Conservation (phyloP, 2,113 vertebrate genomes). For the Sarotherodon lohbergeri region DNA sequence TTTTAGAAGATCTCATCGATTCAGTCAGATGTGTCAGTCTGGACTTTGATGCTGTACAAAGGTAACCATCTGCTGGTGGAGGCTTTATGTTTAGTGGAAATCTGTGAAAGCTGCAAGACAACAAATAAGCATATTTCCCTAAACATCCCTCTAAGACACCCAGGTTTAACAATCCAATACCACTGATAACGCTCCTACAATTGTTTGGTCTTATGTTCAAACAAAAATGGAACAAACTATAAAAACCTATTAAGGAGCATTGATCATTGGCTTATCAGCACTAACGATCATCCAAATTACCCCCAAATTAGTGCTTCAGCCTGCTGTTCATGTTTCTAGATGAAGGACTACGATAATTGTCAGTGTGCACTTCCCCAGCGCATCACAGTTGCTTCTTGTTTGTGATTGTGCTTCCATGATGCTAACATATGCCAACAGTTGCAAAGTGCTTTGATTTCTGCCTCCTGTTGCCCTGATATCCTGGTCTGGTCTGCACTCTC, state of each 20-base stretch:
- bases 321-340: background rate
- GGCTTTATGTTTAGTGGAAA: background rate
- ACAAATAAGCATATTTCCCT: background rate
- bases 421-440: slow-evolving; percentile 23
- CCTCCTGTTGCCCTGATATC: background rate
- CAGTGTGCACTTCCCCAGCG: background rate
- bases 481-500: background rate
- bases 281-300: background rate
- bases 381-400: background rate
- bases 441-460: background rate
- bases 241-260: background rate
- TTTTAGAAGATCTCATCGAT: background rate
- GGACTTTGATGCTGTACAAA: background rate
- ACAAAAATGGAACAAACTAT: background rate
- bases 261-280: background rate
- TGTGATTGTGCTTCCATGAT: background rate
- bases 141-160: background rate
- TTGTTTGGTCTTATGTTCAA: background rate
- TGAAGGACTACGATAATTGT: background rate
- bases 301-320: background rate
- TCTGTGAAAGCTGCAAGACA: background rate
- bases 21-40: background rate
- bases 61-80: background rate
- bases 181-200: background rate
- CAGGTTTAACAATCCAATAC: background rate